Evolutionary conservation across 2,797 vertebrate genomes (phyloP).

Genomic region (Enteromius afrohamiltoni): DNA sequence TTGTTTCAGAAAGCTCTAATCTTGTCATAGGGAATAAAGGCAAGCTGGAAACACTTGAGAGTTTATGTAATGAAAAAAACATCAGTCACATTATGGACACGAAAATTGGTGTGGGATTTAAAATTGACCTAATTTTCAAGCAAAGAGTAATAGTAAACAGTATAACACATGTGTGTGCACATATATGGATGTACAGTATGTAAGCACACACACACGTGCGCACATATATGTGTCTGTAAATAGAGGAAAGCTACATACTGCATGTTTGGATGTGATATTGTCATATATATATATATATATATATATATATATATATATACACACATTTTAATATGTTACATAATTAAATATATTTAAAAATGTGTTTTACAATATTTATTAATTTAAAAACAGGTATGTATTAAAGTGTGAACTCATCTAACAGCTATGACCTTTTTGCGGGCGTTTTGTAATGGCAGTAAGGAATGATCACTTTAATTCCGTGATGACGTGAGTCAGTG

Average conservation of each 20-base stretch:
- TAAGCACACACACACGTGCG: not conserved
- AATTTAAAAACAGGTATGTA: not conserved
- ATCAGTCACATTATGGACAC: conserved; percentile 64
- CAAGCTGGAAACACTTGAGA: conserved; percentile 70
- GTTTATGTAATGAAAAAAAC: conserved; percentile 73
- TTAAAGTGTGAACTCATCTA: conserved; percentile 4
- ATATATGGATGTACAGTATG: conserved; percentile 7
- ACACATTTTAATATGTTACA: not conserved
- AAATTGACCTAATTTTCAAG: conserved; percentile 61
- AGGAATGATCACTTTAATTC: conserved; percentile 28
- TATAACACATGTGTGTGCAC: conserved; percentile 18
- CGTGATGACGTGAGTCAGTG: conserved; percentile 23
- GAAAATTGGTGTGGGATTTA: conserved; percentile 60
- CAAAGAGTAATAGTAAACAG: conserved; percentile 49
- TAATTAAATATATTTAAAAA: not conserved
- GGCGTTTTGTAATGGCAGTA: conserved; percentile 19
- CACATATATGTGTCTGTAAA: conserved; percentile 20
- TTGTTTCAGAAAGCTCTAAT: conserved; percentile 86
- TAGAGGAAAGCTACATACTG: not conserved
- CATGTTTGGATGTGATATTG: not conserved
- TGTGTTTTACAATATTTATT: not conserved
- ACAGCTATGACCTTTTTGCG: not conserved
- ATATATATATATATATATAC: not conserved
- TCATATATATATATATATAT: too few species aligned
- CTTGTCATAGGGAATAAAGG: conserved; percentile 81